Evolutionary conservation across 2,113 vertebrate species (phyloP).

Genomic region (Bostrychus sinensis): DNA sequence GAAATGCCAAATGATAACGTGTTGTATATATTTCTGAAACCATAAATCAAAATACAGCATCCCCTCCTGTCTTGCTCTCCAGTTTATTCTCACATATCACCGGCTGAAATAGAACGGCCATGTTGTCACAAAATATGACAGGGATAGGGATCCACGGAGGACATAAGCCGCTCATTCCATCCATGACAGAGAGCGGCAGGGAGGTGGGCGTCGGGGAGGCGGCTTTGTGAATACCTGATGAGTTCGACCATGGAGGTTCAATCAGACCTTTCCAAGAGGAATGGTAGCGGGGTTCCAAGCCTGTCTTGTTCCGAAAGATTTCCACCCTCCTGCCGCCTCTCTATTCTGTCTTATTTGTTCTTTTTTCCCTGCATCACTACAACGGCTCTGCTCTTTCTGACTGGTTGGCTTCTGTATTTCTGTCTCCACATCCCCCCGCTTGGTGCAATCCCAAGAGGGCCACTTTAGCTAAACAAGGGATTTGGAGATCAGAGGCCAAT

Average conservation of each 20-base stretch:
- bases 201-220: constrained; percentile 51
- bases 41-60: constrained; percentile 23
- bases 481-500: constrained; percentile 66
- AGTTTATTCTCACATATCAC: constrained; percentile 31
- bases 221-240: constrained; percentile 71
- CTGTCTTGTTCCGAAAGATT: constrained; percentile 42
- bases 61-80: constrained; percentile 4
- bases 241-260: constrained; percentile 52
- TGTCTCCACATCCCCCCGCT: constrained; percentile 26
- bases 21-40: neutral
- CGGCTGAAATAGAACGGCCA: constrained; percentile 29
- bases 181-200: constrained; percentile 47
- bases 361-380: constrained; percentile 14
- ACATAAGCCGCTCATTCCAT: constrained; percentile 52
- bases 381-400: constrained; percentile 11
- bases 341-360: constrained; percentile 25
- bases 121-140: constrained; percentile 51
- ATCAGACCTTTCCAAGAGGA: constrained; percentile 33
- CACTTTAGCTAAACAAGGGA: constrained; percentile 74
- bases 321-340: constrained; percentile 22
- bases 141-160: constrained; percentile 57
- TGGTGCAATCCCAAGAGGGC: constrained; percentile 64
- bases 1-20: constrained; percentile 20
- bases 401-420: constrained; percentile 11
- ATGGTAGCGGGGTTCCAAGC: constrained; percentile 2